Evolutionary conservation across 1,140 invertebrate species (phyloP).

Genomic region (Agrilus planipennis): DNA sequence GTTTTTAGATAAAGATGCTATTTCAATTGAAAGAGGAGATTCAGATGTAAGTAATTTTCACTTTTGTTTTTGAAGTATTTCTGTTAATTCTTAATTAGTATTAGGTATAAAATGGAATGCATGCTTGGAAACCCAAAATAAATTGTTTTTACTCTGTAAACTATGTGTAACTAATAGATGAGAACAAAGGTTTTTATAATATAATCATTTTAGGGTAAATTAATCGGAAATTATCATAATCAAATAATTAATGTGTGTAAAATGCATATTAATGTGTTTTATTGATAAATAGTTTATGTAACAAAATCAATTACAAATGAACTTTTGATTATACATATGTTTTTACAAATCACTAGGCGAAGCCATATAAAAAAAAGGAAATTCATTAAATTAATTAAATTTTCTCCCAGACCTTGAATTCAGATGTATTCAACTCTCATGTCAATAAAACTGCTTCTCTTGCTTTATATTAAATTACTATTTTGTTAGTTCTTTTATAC

Average conservation of each 20-base stretch:
- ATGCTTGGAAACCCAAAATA: no score
- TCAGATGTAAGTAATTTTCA: constrained; percentile 5
- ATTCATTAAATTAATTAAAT: background rate
- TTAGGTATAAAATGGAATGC: no score
- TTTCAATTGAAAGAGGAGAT: background rate
- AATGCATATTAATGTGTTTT: background rate
- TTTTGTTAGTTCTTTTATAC: background rate
- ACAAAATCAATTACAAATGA: background rate
- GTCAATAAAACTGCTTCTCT: background rate
- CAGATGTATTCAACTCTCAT: background rate
- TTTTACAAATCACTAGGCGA: no score
- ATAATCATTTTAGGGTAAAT: no score
- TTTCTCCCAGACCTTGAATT: background rate
- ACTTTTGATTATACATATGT: background rate
- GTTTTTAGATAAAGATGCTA: constrained; percentile 7
- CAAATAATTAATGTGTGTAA: no score
- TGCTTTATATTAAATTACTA: background rate
- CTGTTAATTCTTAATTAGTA: no score
- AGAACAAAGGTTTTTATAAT: no score
- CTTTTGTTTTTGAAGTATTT: background rate
- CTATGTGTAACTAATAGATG: no score
- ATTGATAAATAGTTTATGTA: background rate
- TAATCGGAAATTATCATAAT: no score
- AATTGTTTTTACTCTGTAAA: no score
- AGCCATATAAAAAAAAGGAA: no score